phyloP scores from a whole-genome alignment of 2,888 invertebrate genomes.

The Netelia inedita region DNA sequence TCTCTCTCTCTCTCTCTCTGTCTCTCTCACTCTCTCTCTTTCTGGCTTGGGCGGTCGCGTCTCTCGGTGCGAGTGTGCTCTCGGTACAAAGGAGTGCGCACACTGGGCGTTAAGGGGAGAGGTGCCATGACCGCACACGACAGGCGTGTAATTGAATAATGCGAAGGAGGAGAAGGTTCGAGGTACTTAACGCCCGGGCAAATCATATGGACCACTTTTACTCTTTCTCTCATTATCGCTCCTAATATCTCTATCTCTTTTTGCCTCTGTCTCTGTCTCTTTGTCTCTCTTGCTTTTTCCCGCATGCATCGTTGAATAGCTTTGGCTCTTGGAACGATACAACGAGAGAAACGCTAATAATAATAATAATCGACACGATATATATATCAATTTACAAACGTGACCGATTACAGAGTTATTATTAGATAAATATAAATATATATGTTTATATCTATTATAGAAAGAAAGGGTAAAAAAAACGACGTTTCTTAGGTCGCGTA shows the following conservation, averaged over 20 bases:
- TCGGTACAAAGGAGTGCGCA: neutral
- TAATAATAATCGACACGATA: conserved; percentile 7
- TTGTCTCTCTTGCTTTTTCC: conserved; percentile 26
- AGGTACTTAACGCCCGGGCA: conserved; percentile 49
- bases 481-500: neutral
- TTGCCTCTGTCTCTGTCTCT: neutral
- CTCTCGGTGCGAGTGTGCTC: neutral
- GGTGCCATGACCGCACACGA: conserved; percentile 17
- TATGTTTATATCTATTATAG: neutral
- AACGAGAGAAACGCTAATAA: neutral
- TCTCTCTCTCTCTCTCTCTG: conserved; percentile 22
- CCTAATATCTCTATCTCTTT: neutral
- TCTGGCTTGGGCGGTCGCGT: too few species aligned
- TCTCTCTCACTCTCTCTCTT: neutral
- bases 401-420: conserved; percentile 36
- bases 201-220: conserved; percentile 48
- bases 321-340: neutral
- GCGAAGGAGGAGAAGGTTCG: conserved; percentile 42
- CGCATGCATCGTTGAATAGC: conserved; percentile 5
- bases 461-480: neutral
- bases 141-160: conserved; percentile 58
- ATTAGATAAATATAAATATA: conserved; percentile 43
- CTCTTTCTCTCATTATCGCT: conserved; percentile 11
- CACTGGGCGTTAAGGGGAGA: conserved; percentile 3
- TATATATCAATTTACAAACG: conserved; percentile 38